Percentiles rank a stretch among this genome's conserved stretches.
These are phyloP conservation scores for Trimorus sp. DNA, from an alignment of 2,888 invertebrate genomes.

Conservation along the genomic window DNA sequence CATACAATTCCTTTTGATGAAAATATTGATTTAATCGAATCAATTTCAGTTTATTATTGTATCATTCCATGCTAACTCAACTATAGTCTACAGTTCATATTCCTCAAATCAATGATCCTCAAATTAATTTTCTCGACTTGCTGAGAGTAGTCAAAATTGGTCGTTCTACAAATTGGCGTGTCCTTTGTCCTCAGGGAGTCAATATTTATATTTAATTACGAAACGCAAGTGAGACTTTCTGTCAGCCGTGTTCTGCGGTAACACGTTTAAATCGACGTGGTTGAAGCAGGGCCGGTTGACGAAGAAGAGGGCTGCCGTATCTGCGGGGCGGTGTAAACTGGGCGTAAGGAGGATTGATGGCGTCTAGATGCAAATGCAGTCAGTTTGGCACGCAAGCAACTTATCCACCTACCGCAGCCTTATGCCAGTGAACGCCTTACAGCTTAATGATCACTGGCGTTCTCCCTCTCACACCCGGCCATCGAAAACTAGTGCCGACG, in stretches of 20 bases:
- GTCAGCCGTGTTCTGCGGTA: slow-evolving; percentile 71
- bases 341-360: slow-evolving; percentile 82
- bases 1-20: no score
- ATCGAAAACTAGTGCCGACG: slow-evolving; percentile 68
- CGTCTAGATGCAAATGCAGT: slow-evolving; percentile 82
- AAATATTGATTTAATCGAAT: no score
- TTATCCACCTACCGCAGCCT: slow-evolving; percentile 81
- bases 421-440: slow-evolving; percentile 82
- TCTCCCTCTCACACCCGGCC: slow-evolving; percentile 64
- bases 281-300: slow-evolving; percentile 68
- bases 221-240: slow-evolving; percentile 30
- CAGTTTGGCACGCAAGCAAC: slow-evolving; percentile 80
- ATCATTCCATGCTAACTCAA: no score
- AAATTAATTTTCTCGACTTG: no score
- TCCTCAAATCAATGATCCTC: no score
- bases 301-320: slow-evolving; percentile 65
- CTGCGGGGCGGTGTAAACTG: slow-evolving; percentile 73
- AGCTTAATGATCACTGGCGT: slow-evolving; percentile 80
- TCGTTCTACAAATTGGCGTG: no score
- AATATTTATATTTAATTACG: slow-evolving; percentile 54
- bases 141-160: no score
- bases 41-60: no score
- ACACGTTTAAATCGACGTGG: slow-evolving; percentile 79
- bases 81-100: no score
- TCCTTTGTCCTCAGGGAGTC: slow-evolving; percentile 18